These are phyloP conservation scores for Nyctibius bracteatus DNA, from an alignment of 2,113 vertebrate species.

Conservation along the genomic window DNA sequence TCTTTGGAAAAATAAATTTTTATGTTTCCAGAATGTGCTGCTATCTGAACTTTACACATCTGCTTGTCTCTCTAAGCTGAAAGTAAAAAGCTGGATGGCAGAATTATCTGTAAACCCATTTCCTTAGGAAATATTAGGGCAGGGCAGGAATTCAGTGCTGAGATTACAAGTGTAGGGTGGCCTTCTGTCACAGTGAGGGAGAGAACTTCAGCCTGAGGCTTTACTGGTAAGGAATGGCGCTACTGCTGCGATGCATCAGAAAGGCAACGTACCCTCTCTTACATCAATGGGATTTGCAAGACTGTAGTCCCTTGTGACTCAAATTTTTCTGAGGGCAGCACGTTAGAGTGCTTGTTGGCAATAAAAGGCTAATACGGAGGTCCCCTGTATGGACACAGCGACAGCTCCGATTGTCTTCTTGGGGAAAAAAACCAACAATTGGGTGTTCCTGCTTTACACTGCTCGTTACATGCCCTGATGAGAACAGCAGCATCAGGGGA, in stretches of 20 bases:
- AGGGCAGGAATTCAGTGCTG: neutral
- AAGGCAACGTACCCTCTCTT: accelerated
- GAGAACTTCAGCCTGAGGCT: neutral
- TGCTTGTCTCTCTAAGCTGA: neutral
- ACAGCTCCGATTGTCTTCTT: neutral
- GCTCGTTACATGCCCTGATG: neutral
- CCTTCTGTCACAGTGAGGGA: neutral
- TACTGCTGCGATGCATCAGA: neutral
- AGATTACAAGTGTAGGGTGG: neutral
- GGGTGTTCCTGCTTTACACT: neutral
- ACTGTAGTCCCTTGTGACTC: neutral
- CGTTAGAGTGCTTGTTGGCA: neutral
- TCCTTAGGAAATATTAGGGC: neutral
- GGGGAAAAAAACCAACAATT: neutral
- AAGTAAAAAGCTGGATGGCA: neutral
- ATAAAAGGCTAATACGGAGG: neutral
- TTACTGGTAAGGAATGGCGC: neutral
- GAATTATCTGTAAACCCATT: neutral
- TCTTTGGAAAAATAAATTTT: neutral
- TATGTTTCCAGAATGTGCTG: neutral
- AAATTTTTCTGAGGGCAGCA: neutral
- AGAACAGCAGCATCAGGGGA: neutral
- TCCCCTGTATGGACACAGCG: neutral
- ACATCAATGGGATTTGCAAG: neutral
- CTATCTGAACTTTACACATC: neutral